A percentile compares a stretch with the other conserved stretches of the same genome.
Evolutionary conservation across 1,140 invertebrate genomes (phyloP).

Genomic region (Diabrotica undecimpunctata): DNA sequence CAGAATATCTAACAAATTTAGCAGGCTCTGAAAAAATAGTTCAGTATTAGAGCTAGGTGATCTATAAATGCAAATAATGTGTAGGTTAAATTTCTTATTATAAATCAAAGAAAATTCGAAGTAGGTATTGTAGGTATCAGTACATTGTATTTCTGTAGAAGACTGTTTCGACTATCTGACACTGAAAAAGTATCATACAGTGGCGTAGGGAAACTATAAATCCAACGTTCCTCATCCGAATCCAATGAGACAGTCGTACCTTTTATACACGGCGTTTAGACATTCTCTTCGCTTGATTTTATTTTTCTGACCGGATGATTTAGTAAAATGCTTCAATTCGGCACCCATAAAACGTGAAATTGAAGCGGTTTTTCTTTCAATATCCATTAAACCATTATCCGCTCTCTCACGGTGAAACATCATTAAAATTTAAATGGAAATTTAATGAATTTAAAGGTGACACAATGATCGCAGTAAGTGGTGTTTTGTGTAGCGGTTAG

Average conservation of each 20-base stretch:
- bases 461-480: background rate
- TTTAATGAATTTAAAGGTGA: slow-evolving; percentile 1
- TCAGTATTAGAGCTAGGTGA: too few species aligned
- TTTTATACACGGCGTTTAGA: background rate
- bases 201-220: too few species aligned
- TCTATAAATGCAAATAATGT: too few species aligned
- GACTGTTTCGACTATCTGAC: too few species aligned
- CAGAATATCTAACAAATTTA: too few species aligned
- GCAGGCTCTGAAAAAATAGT: too few species aligned
- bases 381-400: background rate
- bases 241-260: background rate
- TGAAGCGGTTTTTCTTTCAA: slow-evolving; percentile 2
- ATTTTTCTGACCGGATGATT: background rate
- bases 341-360: background rate
- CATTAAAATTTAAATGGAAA: background rate
- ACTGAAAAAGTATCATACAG: too few species aligned
- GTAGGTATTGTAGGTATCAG: too few species aligned
- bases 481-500: background rate
- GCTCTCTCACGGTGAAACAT: background rate
- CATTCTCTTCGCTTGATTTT: background rate
- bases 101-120: too few species aligned
- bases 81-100: too few species aligned
- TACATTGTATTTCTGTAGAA: too few species aligned
- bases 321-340: slow-evolving; percentile 1
- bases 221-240: too few species aligned